phyloP scores from a whole-genome alignment of 2,888 invertebrate genomes.

The Trachelus tabidus region DNA sequence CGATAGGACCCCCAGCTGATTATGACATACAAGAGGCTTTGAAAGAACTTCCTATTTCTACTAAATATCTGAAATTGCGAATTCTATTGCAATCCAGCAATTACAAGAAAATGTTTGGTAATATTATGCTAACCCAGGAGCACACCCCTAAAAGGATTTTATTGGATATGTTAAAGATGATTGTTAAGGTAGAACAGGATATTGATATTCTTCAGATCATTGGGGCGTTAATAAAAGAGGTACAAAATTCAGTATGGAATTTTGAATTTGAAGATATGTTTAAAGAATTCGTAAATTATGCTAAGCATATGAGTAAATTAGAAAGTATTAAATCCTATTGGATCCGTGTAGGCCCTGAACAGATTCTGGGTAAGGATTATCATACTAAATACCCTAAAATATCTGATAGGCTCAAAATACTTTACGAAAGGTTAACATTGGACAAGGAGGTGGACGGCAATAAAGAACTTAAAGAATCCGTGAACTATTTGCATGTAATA shows the following conservation, averaged over 20 bases:
- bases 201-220: not conserved
- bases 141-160: constrained; percentile 17
- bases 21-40: constrained; percentile 19
- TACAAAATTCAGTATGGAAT: not conserved
- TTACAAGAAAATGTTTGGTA: no score
- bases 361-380: constrained; percentile 2
- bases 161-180: constrained; percentile 3
- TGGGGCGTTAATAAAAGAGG: not conserved
- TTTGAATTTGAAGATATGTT: constrained; percentile 11
- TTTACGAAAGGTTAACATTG: not conserved
- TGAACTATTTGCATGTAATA: constrained; percentile 3
- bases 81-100: no score
- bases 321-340: constrained; percentile 2
- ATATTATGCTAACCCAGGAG: no score
- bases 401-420: not conserved
- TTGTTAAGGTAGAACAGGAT: not conserved
- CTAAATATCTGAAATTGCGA: no score
- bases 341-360: not conserved
- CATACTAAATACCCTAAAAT: not conserved
- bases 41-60: constrained; percentile 8
- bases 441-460: not conserved
- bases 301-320: constrained; percentile 10
- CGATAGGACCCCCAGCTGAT: not conserved
- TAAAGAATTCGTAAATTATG: constrained; percentile 9
- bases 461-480: not conserved